Conservation (phyloP, 2,888 invertebrate species). For the Caenorhabditis sp. region DNA sequence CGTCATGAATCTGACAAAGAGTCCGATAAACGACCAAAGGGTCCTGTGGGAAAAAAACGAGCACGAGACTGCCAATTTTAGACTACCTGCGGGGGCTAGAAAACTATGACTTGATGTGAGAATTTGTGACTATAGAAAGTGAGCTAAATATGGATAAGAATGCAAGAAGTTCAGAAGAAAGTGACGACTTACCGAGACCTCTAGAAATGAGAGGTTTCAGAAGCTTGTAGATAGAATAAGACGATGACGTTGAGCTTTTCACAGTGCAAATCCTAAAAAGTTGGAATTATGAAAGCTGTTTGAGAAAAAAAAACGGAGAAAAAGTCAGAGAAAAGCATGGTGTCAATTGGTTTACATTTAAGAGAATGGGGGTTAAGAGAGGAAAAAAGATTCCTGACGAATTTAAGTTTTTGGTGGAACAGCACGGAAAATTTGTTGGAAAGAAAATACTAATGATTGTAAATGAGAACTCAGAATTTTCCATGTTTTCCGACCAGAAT, state of each 20-base stretch:
- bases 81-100: conserved; percentile 19
- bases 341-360: conserved; percentile 26
- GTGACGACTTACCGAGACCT: not conserved
- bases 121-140: not conserved
- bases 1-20: conserved; percentile 12
- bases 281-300: no score
- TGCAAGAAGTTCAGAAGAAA: not conserved
- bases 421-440: not conserved
- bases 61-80: conserved; percentile 15
- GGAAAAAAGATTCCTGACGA: conserved; percentile 1
- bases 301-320: not conserved
- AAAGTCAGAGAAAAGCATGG: conserved; percentile 17
- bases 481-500: no score
- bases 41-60: conserved; percentile 29
- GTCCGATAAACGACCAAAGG: not conserved
- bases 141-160: not conserved
- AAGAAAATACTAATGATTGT: no score
- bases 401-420: not conserved
- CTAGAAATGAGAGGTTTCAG: not conserved
- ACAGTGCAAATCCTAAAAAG: conserved; percentile 9
- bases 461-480: no score
- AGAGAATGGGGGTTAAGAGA: not conserved
- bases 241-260: not conserved
- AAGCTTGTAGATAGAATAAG: not conserved
- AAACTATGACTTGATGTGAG: conserved; percentile 19